phyloP scores from a whole-genome alignment of 2,888 invertebrate species.

The Linyphia triangularis region DNA sequence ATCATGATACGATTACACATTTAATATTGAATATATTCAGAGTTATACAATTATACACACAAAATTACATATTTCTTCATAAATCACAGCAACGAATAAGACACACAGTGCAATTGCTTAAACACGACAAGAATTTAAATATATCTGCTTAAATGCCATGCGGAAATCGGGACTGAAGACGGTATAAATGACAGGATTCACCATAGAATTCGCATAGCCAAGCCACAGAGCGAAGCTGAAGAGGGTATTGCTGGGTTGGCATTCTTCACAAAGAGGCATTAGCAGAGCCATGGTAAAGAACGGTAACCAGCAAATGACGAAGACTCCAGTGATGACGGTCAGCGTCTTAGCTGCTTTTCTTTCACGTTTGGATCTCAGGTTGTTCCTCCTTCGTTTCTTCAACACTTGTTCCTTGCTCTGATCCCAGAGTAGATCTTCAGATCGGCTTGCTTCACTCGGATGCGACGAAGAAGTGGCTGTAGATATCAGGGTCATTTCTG shows the following conservation, averaged over 20 bases:
- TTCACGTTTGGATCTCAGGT: slow-evolving; percentile 79
- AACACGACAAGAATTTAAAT: slow-evolving; percentile 79
- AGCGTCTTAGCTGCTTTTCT: slow-evolving; percentile 80
- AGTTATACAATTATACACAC: background rate
- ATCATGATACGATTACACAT: background rate
- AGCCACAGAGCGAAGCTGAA: slow-evolving; percentile 92
- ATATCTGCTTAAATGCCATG: slow-evolving; percentile 91
- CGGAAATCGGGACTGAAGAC: slow-evolving; percentile 95
- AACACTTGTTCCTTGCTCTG: slow-evolving; percentile 61
- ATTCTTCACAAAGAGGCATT: slow-evolving; percentile 86
- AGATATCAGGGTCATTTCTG: slow-evolving; percentile 71
- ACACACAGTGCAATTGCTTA: slow-evolving; percentile 15
- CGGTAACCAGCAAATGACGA: slow-evolving; percentile 95
- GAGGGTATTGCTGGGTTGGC: slow-evolving; percentile 85
- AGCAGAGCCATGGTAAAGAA: slow-evolving; percentile 94
- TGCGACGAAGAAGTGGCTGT: slow-evolving; percentile 69
- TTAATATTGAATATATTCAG: background rate
- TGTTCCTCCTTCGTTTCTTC: slow-evolving; percentile 76
- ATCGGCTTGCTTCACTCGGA: slow-evolving; percentile 38
- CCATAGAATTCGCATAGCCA: slow-evolving; percentile 93
- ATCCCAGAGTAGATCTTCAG: slow-evolving; percentile 58
- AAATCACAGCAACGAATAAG: slow-evolving; percentile 42
- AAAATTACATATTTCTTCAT: slow-evolving; percentile 27
- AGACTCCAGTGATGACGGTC: slow-evolving; percentile 78
- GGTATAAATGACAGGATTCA: slow-evolving; percentile 87